phyloP scores from a whole-genome alignment of 2,888 invertebrate species.

The Rhodophaea formosa region DNA sequence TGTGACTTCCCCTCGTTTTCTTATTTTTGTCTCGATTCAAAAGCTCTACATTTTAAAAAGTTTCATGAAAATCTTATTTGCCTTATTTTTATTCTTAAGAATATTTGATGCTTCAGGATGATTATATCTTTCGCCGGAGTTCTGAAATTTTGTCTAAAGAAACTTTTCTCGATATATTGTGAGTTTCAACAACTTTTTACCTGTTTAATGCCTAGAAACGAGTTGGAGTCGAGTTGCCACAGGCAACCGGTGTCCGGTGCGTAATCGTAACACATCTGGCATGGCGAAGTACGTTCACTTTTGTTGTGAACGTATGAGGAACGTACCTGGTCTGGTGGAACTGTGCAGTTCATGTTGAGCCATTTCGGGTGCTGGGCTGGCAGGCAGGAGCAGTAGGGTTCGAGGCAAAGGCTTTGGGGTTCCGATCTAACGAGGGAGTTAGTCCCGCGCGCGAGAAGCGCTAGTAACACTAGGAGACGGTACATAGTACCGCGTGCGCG shows the following conservation, averaged over 20 bases:
- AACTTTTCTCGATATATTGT: background rate
- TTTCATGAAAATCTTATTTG: background rate
- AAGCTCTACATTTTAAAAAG: background rate
- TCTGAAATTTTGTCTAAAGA: background rate
- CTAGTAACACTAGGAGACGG: slow-evolving; percentile 69
- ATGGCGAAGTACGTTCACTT: slow-evolving; percentile 40
- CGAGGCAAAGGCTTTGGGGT: slow-evolving; percentile 68
- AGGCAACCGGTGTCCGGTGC: slow-evolving; percentile 19
- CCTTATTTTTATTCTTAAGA: background rate
- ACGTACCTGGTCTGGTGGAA: slow-evolving; percentile 82
- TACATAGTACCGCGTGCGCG: slow-evolving; percentile 52
- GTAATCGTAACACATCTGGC: slow-evolving; percentile 38
- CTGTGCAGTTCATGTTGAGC: slow-evolving; percentile 84
- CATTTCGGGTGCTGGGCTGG: slow-evolving; percentile 79
- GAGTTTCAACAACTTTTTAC: background rate
- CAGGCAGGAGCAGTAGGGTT: slow-evolving; percentile 81
- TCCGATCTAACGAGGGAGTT: slow-evolving; percentile 47
- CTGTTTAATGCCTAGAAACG: slow-evolving; percentile 26
- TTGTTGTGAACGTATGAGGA: slow-evolving; percentile 37
- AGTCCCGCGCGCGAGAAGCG: slow-evolving; percentile 79
- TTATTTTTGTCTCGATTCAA: background rate
- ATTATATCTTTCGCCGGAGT: background rate
- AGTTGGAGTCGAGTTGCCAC: slow-evolving; percentile 23
- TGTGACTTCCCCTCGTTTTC: background rate
- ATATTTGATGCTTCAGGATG: background rate